Evolutionary conservation across 2,797 vertebrate genomes (phyloP).

Genomic region (Semaprochilodus insignis): DNA sequence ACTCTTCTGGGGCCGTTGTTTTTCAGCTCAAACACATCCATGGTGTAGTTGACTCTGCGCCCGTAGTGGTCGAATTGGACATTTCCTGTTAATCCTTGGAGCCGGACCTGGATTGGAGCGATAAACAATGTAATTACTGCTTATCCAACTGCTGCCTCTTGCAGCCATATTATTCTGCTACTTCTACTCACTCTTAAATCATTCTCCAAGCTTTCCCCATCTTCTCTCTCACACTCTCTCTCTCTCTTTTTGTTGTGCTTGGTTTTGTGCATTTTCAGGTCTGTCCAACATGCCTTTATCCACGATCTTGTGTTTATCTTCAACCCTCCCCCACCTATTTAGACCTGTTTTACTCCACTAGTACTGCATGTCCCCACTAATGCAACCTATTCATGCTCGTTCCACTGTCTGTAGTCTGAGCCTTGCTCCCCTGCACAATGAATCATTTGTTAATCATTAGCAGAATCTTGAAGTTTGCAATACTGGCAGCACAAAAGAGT

Average conservation of each 20-base stretch:
- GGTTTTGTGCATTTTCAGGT: conserved; percentile 19
- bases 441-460: not conserved
- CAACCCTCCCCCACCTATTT: not conserved
- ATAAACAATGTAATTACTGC: conserved; percentile 62
- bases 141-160: conserved; percentile 44
- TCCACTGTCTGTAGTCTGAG: not conserved
- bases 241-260: conserved; percentile 18
- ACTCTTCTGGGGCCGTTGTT: conserved; percentile 95
- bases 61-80: conserved; percentile 98
- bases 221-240: conserved; percentile 3
- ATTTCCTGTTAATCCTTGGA: conserved; percentile 97
- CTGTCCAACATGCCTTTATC: not conserved
- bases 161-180: conserved; percentile 32
- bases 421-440: not conserved
- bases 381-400: not conserved
- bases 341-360: conserved; percentile 3
- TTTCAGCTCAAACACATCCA: conserved; percentile 98
- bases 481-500: not conserved
- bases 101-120: conserved; percentile 86
- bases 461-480: not conserved
- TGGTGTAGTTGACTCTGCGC: conserved; percentile 95
- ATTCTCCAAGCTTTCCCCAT: conserved; percentile 26
- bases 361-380: conserved; percentile 12
- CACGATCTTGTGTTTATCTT: not conserved
- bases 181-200: conserved; percentile 35